Evolutionary conservation across 1,140 invertebrate species (phyloP), one percentile per base, ranked within the genome.

Genomic region (Bombus pascuorum): DNA sequence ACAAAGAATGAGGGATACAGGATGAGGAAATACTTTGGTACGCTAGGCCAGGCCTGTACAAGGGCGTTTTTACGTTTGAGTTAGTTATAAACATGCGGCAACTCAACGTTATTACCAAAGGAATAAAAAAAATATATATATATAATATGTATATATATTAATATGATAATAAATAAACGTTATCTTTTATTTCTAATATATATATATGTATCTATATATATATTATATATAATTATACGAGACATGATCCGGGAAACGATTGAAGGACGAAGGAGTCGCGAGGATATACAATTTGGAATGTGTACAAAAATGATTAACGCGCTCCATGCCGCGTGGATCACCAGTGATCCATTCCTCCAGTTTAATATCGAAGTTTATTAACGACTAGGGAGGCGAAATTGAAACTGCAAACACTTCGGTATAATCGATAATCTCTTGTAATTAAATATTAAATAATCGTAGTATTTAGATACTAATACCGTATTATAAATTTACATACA

Each of bases 21-120:
- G 88, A 85, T 76, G 85, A 89, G 84, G 83, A 80, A 90, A 93
- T 94, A 92, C 92, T 94, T 94, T 95, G 94, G 94, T 95, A 95
- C 95, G 95, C 95, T 95, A 95, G 94, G 92, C 95, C 94, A 92
- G 94, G 93, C 95, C 93, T 93, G 88, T 93, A 89, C 62, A 89
- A 90, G 79, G 90, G 87, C 42, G 76, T 90, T 90, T n/a, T 88
- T 75, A 84, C 91, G 66, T 91, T 91, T 84, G 80, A 92, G 92
- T 95, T 92, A 95, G 93, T 92, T 93, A 90, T 91, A 92, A 91
- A 90, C 94, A 95, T 95, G 94, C 94, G 91, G 90, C 89, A 93
- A 94, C 90, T 92, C 91, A 92, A 94, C 79, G 86, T 89, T 80
- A 92, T 93, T 86, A 91, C 80, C 87, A 89, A 81, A 92, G 71